Percentiles rank a stretch among this genome's conserved stretches.
Conservation (phyloP, 2,113 vertebrate genomes). For the Dicaeum eximium region DNA sequence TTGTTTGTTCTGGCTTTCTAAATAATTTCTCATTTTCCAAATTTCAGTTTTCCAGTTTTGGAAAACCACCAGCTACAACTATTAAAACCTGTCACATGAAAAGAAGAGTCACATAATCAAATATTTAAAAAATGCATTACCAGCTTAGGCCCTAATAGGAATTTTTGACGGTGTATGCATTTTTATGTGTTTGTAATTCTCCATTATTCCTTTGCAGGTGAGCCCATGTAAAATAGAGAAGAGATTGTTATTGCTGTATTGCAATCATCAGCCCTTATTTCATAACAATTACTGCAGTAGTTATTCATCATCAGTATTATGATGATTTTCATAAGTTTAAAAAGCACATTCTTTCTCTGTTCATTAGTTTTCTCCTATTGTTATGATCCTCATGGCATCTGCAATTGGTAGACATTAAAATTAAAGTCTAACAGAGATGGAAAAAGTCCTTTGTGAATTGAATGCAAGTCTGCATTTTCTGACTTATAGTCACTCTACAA, state of each 20-base stretch:
- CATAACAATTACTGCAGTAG: background rate
- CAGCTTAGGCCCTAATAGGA: background rate
- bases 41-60: background rate
- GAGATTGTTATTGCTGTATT: background rate
- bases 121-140: background rate
- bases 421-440: background rate
- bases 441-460: background rate
- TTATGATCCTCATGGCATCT: slow-evolving; percentile 7
- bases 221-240: background rate
- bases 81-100: background rate
- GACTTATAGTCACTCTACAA: background rate
- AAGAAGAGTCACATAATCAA: background rate
- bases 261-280: background rate
- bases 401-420: background rate
- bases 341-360: background rate
- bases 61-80: background rate
- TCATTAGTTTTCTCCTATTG: background rate
- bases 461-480: background rate
- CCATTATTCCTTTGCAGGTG: background rate
- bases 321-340: slow-evolving; percentile 6
- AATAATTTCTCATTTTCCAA: background rate
- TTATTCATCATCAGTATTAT: background rate
- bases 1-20: background rate
- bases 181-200: background rate
- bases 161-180: background rate